A percentile compares a stretch with the other conserved stretches of the same genome.
phyloP scores from a whole-genome alignment of 2,113 vertebrate species.

The Zeus faber region DNA sequence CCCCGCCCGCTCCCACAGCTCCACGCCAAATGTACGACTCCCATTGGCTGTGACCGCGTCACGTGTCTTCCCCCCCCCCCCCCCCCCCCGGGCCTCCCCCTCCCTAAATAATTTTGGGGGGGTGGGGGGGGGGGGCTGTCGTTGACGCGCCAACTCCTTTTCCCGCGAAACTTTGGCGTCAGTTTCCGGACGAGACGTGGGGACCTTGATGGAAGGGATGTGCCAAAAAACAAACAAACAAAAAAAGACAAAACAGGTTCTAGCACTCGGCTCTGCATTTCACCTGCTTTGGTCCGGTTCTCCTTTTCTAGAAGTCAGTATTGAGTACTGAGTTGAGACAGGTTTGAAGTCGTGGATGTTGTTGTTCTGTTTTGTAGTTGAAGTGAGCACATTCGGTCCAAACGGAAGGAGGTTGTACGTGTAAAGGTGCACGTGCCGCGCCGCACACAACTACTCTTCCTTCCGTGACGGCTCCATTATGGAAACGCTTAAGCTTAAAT shows the following conservation, averaged over 20 bases:
- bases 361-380: no score
- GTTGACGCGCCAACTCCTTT: no score
- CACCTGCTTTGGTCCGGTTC: slow-evolving; percentile 25
- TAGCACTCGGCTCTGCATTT: neutral
- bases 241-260: no score
- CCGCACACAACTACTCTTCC: no score
- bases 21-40: slow-evolving; percentile 46
- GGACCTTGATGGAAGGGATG: slow-evolving; percentile 55
- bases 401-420: no score
- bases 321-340: slow-evolving; percentile 48
- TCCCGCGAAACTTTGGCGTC: no score
- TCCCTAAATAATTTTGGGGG: neutral
- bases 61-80: no score
- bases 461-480: neutral
- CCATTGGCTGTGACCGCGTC: slow-evolving; percentile 27
- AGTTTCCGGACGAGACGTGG: no score
- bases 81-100: neutral
- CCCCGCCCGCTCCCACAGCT: slow-evolving; percentile 50
- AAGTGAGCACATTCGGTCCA: no score
- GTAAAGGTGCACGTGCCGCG: no score
- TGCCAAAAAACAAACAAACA: slow-evolving; percentile 56
- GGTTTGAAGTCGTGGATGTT: no score
- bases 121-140: neutral
- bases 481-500: slow-evolving; percentile 5
- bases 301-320: slow-evolving; percentile 45